Base-by-base conservation (phyloP, 2,113 vertebrate genomes). In the Thamnaconus septentrionalis region DNA sequence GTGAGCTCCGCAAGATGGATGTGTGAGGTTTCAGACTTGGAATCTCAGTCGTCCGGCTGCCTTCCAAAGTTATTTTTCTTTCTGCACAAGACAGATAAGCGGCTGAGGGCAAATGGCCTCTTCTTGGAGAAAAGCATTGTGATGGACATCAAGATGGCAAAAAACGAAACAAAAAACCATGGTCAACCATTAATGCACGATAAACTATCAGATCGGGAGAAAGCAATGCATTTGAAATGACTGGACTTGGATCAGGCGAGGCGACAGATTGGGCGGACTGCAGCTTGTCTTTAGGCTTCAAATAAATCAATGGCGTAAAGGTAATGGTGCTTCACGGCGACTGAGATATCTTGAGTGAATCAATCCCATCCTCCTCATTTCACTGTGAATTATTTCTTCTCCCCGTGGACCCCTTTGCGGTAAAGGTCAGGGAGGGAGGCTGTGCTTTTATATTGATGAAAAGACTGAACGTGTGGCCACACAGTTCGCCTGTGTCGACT, bases 331-430 rank as follows among this genome's bases (percentile, higher is more conserved):
- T 63, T 57, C 41, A 45, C 52, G 8, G 5, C 31, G 46, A 50
- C 45, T 41, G 41, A 58, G 59, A 56, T 65, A 66, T 61, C 74
- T 52, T 63, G 0, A 31, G 41, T 51, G 54, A 77, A 76, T 85
- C 80, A 64, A 80, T 80, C 61, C 62, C 9, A 64, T 74, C 74
- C 64, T 61, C 59, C 58, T 76, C 73, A 69, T 83, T 83, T 85
- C 61, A 58, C 11, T 1, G 57, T 53, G 59, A 80, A 81, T 82
- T 70, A 79, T 79, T 71, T 79, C 56, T 70, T 69, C 12, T 43
- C 66, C 66, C 57, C 2, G 0, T 4, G 42, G 76, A 73, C 56
- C 53, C 54, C 49, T 73, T 66, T 64, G 64, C 67, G 66, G 41
- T 64, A 65, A 79, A 83, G 82, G 78, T 88, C 83, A 81, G 42